phyloP scores from a whole-genome alignment of 2,888 invertebrate species.

The Drosophila putrida region DNA sequence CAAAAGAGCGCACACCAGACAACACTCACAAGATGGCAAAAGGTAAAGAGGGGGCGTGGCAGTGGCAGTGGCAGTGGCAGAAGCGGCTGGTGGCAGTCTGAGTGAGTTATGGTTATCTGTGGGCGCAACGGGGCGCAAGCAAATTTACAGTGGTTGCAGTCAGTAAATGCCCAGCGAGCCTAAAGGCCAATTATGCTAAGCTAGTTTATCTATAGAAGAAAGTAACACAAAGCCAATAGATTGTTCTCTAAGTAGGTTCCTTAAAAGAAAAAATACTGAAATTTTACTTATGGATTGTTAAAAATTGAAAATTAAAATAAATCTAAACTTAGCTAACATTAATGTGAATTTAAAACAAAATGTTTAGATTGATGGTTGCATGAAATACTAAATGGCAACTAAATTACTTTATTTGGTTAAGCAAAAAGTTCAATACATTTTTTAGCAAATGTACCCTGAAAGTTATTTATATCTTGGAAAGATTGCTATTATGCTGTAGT shows the following conservation, averaged over 20 bases:
- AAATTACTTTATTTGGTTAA: too few relatives aligned
- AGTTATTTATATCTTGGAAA: too few relatives aligned
- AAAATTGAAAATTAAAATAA: too few relatives aligned
- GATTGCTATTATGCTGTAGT: too few relatives aligned
- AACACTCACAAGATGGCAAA: conserved; percentile 37
- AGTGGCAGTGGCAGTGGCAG: conserved; percentile 1
- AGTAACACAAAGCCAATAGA: not conserved
- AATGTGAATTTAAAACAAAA: too few relatives aligned
- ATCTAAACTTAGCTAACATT: too few relatives aligned
- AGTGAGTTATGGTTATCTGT: conserved; percentile 66
- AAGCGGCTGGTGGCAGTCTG: conserved; percentile 27
- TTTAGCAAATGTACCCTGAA: too few relatives aligned
- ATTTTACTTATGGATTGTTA: not conserved
- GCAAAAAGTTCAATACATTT: too few relatives aligned
- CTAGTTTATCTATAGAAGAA: not conserved
- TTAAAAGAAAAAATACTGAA: not conserved
- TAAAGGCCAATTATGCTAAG: not conserved
- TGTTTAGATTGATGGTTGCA: too few relatives aligned
- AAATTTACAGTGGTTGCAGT: conserved; percentile 43
- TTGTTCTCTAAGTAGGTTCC: not conserved
- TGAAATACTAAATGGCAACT: too few relatives aligned
- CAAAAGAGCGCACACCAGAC: conserved; percentile 67
- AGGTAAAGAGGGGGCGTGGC: not conserved
- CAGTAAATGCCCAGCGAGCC: conserved; percentile 19
- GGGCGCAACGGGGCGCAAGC: conserved; percentile 22